Evolutionary conservation across 1,140 invertebrate species (phyloP).

Genomic region (Drosophila aff.): DNA sequence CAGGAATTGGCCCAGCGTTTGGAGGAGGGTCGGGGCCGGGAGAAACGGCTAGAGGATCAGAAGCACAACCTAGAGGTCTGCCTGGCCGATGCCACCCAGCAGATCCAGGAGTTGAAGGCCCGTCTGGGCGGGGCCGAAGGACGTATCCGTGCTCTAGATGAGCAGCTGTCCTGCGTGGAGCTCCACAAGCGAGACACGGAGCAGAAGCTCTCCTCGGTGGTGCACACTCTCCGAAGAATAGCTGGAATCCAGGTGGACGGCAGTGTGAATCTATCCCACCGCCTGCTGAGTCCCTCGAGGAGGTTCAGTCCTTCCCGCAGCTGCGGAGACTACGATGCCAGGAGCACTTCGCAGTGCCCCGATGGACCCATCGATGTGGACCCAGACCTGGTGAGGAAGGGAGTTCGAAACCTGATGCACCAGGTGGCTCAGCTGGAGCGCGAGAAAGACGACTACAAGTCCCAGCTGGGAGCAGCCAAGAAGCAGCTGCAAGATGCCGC

Average conservation of each 20-base stretch:
- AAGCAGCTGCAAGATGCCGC: slow-evolving; percentile 90
- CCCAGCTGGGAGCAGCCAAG: slow-evolving; percentile 88
- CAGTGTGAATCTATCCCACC: slow-evolving; percentile 88
- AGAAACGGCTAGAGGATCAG: slow-evolving; percentile 94
- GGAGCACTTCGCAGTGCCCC: slow-evolving; percentile 79
- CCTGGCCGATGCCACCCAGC: slow-evolving; percentile 93
- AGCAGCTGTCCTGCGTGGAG: slow-evolving; percentile 91
- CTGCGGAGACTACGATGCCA: slow-evolving; percentile 76
- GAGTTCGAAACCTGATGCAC: slow-evolving; percentile 94
- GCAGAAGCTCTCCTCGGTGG: slow-evolving; percentile 92
- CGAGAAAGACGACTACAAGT: slow-evolving; percentile 93
- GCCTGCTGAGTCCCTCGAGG: slow-evolving; percentile 89
- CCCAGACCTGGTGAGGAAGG: slow-evolving; percentile 94
- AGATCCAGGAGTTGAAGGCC: slow-evolving; percentile 94
- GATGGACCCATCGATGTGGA: slow-evolving; percentile 90
- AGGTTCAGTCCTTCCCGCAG: slow-evolving; percentile 89
- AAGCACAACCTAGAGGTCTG: slow-evolving; percentile 96
- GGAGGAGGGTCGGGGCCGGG: slow-evolving; percentile 93
- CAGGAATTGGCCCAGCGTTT: slow-evolving; percentile 92
- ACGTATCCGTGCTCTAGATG: slow-evolving; percentile 92
- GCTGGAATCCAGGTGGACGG: slow-evolving; percentile 94
- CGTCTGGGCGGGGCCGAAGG: slow-evolving; percentile 93
- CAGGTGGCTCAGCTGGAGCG: slow-evolving; percentile 95
- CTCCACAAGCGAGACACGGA: slow-evolving; percentile 92
- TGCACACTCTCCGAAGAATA: slow-evolving; percentile 92